Evolutionary conservation across 2,113 vertebrate species (phyloP).

Genomic region (Muntiacus muntjak): DNA sequence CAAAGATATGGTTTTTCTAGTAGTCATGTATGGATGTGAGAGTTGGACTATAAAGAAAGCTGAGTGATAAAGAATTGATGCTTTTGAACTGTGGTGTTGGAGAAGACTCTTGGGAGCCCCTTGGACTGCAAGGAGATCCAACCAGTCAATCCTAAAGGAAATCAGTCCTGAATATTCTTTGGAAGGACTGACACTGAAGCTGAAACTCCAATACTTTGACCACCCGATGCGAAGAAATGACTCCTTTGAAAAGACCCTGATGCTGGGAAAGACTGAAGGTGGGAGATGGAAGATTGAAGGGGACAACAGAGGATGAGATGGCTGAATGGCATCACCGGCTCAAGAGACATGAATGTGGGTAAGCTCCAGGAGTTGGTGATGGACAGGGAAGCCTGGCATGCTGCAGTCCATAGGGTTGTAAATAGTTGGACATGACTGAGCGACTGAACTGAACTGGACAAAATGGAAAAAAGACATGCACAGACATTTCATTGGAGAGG

Average conservation of each 20-base stretch:
- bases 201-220: background rate
- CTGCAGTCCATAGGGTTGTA: background rate
- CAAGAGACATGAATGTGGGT: background rate
- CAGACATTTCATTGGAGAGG: background rate
- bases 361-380: background rate
- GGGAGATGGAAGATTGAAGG: background rate
- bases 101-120: background rate
- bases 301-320: background rate
- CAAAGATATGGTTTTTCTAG: background rate
- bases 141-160: background rate
- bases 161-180: background rate
- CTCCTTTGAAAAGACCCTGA: background rate
- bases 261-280: background rate
- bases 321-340: background rate
- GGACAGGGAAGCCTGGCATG: background rate
- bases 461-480: background rate
- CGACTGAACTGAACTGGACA: background rate
- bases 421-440: background rate
- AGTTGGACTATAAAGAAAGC: background rate
- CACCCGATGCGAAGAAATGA: background rate
- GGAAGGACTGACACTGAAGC: background rate
- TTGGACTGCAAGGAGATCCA: background rate
- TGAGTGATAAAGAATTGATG: background rate
- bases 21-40: background rate
- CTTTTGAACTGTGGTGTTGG: background rate